phyloP scores from a whole-genome alignment of 1,140 invertebrate species.

The Solenopsis fugax region DNA sequence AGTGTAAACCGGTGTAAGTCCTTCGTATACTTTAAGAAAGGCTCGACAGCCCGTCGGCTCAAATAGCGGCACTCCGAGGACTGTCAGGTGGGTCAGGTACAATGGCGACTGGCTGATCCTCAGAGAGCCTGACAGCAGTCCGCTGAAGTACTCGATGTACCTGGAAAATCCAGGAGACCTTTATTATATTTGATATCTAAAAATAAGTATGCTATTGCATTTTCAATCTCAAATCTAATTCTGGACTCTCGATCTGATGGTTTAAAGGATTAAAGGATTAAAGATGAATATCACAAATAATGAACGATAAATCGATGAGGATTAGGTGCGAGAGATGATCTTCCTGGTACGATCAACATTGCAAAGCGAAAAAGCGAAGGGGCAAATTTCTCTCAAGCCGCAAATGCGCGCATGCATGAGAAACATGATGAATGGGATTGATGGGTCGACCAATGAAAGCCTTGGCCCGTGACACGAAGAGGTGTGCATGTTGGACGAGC shows the following conservation, averaged over 20 bases:
- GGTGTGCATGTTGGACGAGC: constrained; percentile 43
- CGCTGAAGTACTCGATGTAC: constrained; percentile 96
- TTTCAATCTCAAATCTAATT: neutral
- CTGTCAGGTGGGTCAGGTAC: constrained; percentile 94
- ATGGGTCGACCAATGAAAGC: constrained; percentile 42
- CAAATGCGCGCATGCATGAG: constrained; percentile 18
- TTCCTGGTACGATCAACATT: neutral
- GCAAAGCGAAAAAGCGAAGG: neutral
- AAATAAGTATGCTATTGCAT: neutral
- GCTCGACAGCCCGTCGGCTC: constrained; percentile 91
- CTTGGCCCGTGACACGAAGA: constrained; percentile 68
- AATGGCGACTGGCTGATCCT: constrained; percentile 95
- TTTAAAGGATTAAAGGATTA: neutral
- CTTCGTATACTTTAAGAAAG: constrained; percentile 94
- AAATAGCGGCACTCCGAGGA: constrained; percentile 94
- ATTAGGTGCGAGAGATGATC: neutral
- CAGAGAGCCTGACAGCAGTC: constrained; percentile 94
- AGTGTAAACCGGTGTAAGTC: constrained; percentile 95
- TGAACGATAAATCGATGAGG: neutral
- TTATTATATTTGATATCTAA: neutral
- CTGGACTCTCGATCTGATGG: neutral
- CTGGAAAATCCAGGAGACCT: constrained; percentile 84
- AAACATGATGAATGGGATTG: constrained; percentile 46
- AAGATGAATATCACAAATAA: constrained; percentile 9
- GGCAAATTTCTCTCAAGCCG: constrained; percentile 49